Base-by-base conservation (phyloP, 2,888 invertebrate species). In the Pristionchus maxplancki region DNA sequence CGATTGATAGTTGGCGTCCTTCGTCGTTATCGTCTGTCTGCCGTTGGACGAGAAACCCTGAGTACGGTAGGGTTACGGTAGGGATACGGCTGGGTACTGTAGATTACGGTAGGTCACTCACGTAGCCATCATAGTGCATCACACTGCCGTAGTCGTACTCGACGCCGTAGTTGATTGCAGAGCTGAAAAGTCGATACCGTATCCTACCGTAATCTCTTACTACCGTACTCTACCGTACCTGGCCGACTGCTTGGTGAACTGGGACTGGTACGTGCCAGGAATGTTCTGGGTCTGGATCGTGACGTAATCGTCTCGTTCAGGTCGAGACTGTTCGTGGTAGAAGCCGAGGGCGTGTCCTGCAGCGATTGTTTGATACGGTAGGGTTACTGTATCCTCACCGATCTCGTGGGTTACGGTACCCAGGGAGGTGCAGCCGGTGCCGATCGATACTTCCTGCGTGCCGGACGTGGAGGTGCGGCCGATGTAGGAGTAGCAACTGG, bases 341-440 rank as follows among this genome's bases (percentile, higher is more conserved):
- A 93, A 92, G 11, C 94, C 94, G 8, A 94, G 91, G 9, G 94
- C 92, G 88, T 94, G 94, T 2, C 94, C 93, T 93, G 82, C 82
- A 91, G 3, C 24, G 64, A 50, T 50, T 62, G n/a, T 24, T 37
- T 20, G 37, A 24, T 74, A 74, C 71, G 34, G 71, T 74, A 40
- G 34, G 17, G 67, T 34, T 34, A 67, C 67, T 20, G 78, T 40
- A n/a, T 13, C 3, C 83, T 64, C 71, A 92, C 93, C 93, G 71
- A 94, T 93, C 90, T 94, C 94, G 85, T 94, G 94, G 31, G 92
- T 90, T 28, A 94, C 94, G 20, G 92, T 93, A 85, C 92, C 92
- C n/a, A 93, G 89, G 11, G 90, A 90, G n/a, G 93, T 92, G 89
- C 94, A 94, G 13, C 93, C 93, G 37, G 84, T 74, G 17, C 94